Conservation (phyloP, 2,888 invertebrate species). For the Empis livida region DNA sequence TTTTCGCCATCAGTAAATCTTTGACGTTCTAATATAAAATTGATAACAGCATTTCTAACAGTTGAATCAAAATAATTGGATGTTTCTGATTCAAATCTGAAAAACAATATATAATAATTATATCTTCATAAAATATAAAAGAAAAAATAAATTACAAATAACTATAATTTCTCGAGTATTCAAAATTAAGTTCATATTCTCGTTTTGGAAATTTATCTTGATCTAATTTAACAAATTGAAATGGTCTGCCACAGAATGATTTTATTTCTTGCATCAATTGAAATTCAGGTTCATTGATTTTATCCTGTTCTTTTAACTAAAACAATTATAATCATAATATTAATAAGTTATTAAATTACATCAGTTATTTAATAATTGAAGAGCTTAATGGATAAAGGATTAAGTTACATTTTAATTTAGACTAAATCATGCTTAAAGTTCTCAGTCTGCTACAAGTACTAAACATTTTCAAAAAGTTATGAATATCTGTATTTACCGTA, state of each 20-base stretch:
- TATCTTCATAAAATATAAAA: neutral
- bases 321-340: conserved; percentile 8
- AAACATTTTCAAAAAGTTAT: too few species aligned
- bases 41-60: conserved; percentile 52
- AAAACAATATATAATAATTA: conserved; percentile 4
- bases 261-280: conserved; percentile 37
- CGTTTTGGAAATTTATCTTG: conserved; percentile 46
- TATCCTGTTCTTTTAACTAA: conserved; percentile 34
- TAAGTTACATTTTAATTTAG: too few species aligned
- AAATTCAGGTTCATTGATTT: conserved; percentile 27
- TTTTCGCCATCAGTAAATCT: conserved; percentile 42
- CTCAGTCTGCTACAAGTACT: too few species aligned
- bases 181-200: conserved; percentile 50
- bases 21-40: conserved; percentile 62
- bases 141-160: conserved; percentile 44
- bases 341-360: too few species aligned
- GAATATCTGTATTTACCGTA: too few species aligned
- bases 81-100: conserved; percentile 50
- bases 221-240: conserved; percentile 46
- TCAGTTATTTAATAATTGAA: too few species aligned
- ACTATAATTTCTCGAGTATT: conserved; percentile 56
- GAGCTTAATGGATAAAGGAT: too few species aligned
- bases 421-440: too few species aligned
- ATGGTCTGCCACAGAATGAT: conserved; percentile 37
- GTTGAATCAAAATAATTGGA: conserved; percentile 56